These are phyloP conservation scores for Nothoprocta perdicaria DNA, from an alignment of 2,113 vertebrate genomes.

Conservation along the genomic window DNA sequence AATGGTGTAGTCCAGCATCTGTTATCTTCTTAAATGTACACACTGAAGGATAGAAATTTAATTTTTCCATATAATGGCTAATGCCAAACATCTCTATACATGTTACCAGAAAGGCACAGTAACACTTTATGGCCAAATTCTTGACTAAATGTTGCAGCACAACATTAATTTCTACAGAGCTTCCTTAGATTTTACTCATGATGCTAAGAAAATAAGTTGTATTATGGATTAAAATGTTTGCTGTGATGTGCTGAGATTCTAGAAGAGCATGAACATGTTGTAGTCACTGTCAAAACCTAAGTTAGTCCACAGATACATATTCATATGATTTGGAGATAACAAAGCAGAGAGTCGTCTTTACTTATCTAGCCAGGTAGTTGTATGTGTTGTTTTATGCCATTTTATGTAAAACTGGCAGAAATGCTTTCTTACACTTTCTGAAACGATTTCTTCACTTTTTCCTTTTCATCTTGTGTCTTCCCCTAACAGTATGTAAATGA, in stretches of 20 bases:
- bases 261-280: not conserved
- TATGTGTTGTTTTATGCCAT: not conserved
- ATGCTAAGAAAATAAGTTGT: not conserved
- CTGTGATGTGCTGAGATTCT: not conserved
- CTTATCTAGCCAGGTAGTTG: not conserved
- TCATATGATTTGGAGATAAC: not conserved
- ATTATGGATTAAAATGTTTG: not conserved
- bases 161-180: not conserved
- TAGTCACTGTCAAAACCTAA: not conserved
- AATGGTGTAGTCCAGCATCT: fast-evolving
- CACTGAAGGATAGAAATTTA: not conserved
- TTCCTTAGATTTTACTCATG: not conserved
- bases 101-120: not conserved
- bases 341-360: not conserved
- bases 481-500: not conserved
- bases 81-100: not conserved
- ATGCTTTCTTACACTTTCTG: not conserved
- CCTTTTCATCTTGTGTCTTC: not conserved
- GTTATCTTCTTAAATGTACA: not conserved
- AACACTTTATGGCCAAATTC: not conserved
- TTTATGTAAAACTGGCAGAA: not conserved
- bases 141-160: not conserved
- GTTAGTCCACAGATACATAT: not conserved
- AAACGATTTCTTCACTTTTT: not conserved
- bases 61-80: not conserved